phyloP scores from a whole-genome alignment of 2,797 vertebrate genomes.

The Clarias fuscus region DNA sequence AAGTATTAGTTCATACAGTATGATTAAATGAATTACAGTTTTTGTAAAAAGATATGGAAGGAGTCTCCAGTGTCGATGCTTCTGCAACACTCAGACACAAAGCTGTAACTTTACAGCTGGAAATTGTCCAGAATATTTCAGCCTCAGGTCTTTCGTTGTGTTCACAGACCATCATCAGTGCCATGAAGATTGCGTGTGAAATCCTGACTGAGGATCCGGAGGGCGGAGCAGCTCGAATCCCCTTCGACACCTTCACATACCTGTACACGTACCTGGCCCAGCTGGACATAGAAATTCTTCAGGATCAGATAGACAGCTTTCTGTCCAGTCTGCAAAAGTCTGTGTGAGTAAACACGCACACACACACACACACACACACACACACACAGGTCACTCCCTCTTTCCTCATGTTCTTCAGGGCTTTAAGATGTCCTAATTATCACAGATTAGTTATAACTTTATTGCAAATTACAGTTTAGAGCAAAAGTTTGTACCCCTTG shows the following conservation, averaged over 20 bases:
- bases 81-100: background rate
- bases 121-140: background rate
- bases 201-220: conserved; percentile 83
- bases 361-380: conserved; percentile 24
- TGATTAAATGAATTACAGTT: background rate
- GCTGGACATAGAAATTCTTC: conserved; percentile 77
- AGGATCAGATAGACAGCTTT: conserved; percentile 66
- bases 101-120: background rate
- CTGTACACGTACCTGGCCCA: conserved; percentile 83
- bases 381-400: background rate
- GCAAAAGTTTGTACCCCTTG: background rate
- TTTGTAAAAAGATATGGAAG: background rate
- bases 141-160: background rate
- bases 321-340: conserved; percentile 69
- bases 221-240: conserved; percentile 77
- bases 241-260: conserved; percentile 73
- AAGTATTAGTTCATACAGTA: background rate
- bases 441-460: background rate
- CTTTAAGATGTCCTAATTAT: background rate
- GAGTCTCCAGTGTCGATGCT: background rate
- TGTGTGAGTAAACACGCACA: conserved; percentile 71
- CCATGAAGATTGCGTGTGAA: conserved; percentile 84
- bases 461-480: background rate
- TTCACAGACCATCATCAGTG: conserved; percentile 76
- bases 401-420: background rate